phyloP scores from a whole-genome alignment of 2,113 vertebrate species.

The Silurus meridionalis region DNA sequence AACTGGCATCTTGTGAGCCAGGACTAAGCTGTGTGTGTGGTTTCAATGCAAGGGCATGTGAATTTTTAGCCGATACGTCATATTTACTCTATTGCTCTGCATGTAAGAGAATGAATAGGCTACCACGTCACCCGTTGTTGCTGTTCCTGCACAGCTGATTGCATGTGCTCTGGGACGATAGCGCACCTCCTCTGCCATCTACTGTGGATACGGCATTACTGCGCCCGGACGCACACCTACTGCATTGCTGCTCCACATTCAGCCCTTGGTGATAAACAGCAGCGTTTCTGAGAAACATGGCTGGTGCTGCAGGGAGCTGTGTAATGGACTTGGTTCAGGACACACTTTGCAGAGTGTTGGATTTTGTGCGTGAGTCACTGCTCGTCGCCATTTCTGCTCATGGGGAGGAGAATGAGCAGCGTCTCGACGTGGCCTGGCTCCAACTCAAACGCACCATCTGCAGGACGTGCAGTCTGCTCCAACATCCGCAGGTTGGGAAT shows the following conservation, averaged over 20 bases:
- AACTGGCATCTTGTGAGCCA: not conserved
- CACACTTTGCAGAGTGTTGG: slow-evolving; percentile 17
- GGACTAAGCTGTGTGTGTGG: too few species aligned
- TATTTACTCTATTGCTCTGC: not conserved
- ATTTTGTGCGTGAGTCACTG: slow-evolving; percentile 45
- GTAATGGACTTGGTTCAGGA: not conserved
- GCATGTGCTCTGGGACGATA: not conserved
- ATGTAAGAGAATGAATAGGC: not conserved
- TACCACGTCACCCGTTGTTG: not conserved
- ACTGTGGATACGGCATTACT: not conserved
- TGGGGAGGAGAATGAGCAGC: slow-evolving; percentile 37
- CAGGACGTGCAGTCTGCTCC: slow-evolving; percentile 45
- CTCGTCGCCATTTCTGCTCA: not conserved
- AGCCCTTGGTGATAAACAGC: not conserved
- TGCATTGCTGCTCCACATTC: slow-evolving; percentile 11
- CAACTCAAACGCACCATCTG: slow-evolving; percentile 49
- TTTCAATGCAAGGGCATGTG: not conserved
- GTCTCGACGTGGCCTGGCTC: slow-evolving; percentile 50
- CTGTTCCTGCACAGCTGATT: not conserved
- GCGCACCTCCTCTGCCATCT: slow-evolving; percentile 14
- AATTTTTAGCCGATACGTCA: not conserved
- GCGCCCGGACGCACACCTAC: not conserved
- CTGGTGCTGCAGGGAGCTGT: not conserved
- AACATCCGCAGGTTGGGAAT: slow-evolving; percentile 46
- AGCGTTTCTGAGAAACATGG: slow-evolving; percentile 11